Conservation (phyloP, 1,140 invertebrate species). For the Oedothorax gibbosus region DNA sequence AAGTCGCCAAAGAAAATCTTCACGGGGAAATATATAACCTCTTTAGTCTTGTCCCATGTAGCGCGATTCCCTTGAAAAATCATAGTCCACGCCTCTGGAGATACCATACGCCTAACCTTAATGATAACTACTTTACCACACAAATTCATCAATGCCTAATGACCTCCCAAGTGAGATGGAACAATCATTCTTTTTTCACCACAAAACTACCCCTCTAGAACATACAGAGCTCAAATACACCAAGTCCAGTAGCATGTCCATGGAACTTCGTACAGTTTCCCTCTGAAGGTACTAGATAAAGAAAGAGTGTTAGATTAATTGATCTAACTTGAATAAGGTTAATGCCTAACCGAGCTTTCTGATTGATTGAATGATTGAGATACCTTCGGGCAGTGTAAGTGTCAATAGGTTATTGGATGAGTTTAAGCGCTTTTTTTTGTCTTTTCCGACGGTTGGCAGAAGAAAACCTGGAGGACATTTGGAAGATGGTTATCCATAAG, state of each 20-base stretch:
- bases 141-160: slow-evolving; percentile 46
- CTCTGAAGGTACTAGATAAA: neutral
- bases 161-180: slow-evolving; percentile 7
- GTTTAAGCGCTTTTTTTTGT: neutral
- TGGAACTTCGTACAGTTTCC: no score
- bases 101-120: neutral
- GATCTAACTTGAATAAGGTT: slow-evolving; percentile 52
- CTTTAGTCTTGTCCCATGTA: no score
- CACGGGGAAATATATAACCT: no score
- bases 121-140: slow-evolving; percentile 34
- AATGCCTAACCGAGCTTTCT: slow-evolving; percentile 18
- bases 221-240: neutral
- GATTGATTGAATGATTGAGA: slow-evolving; percentile 24
- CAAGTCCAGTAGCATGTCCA: no score
- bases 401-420: slow-evolving; percentile 40
- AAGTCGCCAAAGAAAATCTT: no score
- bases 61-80: no score
- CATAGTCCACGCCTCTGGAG: no score
- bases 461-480: no score
- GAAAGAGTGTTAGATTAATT: slow-evolving; percentile 40
- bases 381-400: neutral
- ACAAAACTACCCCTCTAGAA: neutral
- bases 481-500: no score
- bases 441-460: neutral
- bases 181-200: neutral